Evolutionary conservation across 2,113 vertebrate species (phyloP).

Genomic region (Tetrax tetrax): DNA sequence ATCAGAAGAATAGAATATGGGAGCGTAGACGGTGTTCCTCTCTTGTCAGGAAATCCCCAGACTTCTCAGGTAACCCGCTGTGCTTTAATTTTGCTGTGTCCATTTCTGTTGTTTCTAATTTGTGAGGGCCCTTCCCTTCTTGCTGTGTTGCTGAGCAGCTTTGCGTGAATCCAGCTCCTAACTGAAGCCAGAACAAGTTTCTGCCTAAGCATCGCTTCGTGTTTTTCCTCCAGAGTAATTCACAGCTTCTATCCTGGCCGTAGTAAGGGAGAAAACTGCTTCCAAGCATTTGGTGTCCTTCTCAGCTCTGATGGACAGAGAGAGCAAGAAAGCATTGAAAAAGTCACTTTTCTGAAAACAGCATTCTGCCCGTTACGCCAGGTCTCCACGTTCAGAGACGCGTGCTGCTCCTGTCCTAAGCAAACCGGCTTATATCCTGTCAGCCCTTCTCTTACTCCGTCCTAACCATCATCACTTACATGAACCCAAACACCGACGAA

Average conservation of each 20-base stretch:
- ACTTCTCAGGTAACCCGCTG: not conserved
- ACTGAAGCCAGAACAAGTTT: not conserved
- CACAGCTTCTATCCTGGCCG: not conserved
- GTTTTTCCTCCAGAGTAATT: not conserved
- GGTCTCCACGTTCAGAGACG: not conserved
- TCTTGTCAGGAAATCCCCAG: not conserved
- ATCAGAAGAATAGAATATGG: not conserved
- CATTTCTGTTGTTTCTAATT: no score
- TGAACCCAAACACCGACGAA: not conserved
- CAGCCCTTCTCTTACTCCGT: not conserved
- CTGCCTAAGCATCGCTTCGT: not conserved
- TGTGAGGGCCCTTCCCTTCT: not conserved
- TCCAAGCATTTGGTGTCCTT: not conserved
- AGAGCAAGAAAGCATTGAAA: not conserved
- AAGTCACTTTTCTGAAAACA: not conserved
- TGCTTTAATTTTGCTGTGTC: fast-evolving
- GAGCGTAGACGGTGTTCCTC: not conserved
- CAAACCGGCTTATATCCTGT: not conserved
- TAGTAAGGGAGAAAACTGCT: not conserved
- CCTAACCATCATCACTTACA: fast-evolving
- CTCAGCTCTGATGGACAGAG: not conserved
- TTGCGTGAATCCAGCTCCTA: not conserved
- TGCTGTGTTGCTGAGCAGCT: fast-evolving
- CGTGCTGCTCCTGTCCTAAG: not conserved
- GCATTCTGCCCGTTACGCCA: fast-evolving